Conservation (phyloP, 2,797 vertebrate genomes). For the Peromyscus melanophrys region DNA sequence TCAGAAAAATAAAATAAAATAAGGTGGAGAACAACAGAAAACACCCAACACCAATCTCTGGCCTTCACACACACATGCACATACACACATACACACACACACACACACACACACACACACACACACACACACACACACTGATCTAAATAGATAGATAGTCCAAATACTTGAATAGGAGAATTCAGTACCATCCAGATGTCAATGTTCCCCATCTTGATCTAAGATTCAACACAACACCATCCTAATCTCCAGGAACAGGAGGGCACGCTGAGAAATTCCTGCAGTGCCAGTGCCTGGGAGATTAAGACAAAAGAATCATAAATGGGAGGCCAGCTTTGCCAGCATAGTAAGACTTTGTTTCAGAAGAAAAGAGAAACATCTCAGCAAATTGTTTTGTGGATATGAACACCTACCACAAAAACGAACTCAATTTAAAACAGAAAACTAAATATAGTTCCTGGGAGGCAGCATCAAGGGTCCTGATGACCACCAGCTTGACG, state of each 20-base stretch:
- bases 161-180: not conserved
- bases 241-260: not conserved
- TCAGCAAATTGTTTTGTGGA: conserved; percentile 10
- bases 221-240: not conserved
- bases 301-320: not conserved
- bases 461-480: not conserved
- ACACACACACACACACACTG: not conserved
- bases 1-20: not conserved
- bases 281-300: not conserved
- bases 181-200: not conserved
- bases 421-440: not conserved
- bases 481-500: not conserved
- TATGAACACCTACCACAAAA: not conserved
- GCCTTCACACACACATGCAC: too few species aligned
- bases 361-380: not conserved
- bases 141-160: not conserved
- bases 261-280: not conserved
- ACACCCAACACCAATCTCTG: not conserved
- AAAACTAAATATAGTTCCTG: conserved; percentile 13
- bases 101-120: not conserved
- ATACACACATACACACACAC: not conserved
- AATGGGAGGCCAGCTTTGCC: not conserved
- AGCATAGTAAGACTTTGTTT: not conserved
- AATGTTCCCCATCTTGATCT: not conserved
- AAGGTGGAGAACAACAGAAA: not conserved